A percentile compares a stretch with the other conserved stretches of the same genome.
These are phyloP conservation scores for Bungarus multicinctus DNA, from an alignment of 2,113 vertebrate species.

Conservation along the genomic window DNA sequence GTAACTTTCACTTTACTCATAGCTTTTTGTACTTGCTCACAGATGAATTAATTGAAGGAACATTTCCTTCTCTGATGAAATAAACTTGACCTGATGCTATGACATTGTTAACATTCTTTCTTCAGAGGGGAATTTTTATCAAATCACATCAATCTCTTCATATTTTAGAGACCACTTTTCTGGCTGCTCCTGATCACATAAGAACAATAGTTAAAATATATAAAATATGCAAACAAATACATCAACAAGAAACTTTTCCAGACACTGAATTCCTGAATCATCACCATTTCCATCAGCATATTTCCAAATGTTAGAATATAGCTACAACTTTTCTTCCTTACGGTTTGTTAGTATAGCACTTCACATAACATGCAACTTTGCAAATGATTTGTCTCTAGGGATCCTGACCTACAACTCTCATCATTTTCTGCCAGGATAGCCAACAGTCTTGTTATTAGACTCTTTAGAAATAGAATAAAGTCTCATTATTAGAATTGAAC, in stretches of 20 bases:
- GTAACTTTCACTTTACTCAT: not conserved
- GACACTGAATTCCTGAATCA: not conserved
- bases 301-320: not conserved
- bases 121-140: not conserved
- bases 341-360: not conserved
- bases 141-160: not conserved
- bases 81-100: not conserved
- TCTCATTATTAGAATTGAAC: too few relatives aligned
- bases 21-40: not conserved
- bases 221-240: not conserved
- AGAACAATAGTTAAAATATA: not conserved
- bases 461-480: too few relatives aligned
- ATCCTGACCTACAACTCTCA: too few relatives aligned
- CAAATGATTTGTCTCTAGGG: not conserved
- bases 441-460: too few relatives aligned
- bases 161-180: not conserved
- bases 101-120: not conserved
- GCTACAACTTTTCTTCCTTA: not conserved
- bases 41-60: not conserved
- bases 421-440: too few relatives aligned
- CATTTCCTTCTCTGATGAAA: not conserved
- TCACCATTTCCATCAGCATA: not conserved
- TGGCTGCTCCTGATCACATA: not conserved
- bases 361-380: not conserved
- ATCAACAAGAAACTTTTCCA: not conserved